A percentile compares a stretch with the other conserved stretches of the same genome.
phyloP scores from a whole-genome alignment of 2,888 invertebrate genomes.

The Dicranocentrus wangi region DNA sequence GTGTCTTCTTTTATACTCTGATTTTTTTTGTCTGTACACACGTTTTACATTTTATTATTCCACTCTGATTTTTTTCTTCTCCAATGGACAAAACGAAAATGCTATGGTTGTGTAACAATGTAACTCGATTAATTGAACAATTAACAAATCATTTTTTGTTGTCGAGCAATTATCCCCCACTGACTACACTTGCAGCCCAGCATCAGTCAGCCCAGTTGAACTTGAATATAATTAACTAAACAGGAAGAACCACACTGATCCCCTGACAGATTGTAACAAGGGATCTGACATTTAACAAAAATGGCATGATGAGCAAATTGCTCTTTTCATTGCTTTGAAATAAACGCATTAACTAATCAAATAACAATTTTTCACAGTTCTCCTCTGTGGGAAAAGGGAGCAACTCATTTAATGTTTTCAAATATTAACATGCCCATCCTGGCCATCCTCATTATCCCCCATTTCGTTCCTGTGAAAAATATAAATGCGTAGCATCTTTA shows the following conservation, averaged over 20 bases:
- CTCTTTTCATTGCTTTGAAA: conserved; percentile 15
- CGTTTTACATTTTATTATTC: too few relatives aligned
- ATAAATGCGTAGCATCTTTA: too few relatives aligned
- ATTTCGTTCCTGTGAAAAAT: too few relatives aligned
- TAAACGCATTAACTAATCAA: background rate
- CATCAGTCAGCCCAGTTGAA: too few relatives aligned
- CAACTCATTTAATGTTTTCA: too few relatives aligned
- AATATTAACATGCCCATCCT: too few relatives aligned
- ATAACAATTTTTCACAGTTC: background rate
- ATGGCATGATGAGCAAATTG: conserved; percentile 32
- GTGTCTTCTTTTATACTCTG: too few relatives aligned
- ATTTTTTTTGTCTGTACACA: too few relatives aligned
- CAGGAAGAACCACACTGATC: conserved; percentile 14
- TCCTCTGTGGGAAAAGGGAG: background rate
- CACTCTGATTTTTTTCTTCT: too few relatives aligned
- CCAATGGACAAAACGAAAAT: background rate
- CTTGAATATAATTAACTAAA: background rate
- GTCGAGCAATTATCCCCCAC: too few relatives aligned
- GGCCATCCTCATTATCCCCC: too few relatives aligned
- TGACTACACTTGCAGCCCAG: too few relatives aligned
- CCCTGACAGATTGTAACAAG: conserved; percentile 26
- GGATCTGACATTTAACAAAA: conserved; percentile 19
- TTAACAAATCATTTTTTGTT: background rate
- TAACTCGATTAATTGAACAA: conserved; percentile 33
- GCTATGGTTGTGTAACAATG: background rate